Conservation (phyloP, 2,113 vertebrate genomes). For the Plestiodon gilberti region DNA sequence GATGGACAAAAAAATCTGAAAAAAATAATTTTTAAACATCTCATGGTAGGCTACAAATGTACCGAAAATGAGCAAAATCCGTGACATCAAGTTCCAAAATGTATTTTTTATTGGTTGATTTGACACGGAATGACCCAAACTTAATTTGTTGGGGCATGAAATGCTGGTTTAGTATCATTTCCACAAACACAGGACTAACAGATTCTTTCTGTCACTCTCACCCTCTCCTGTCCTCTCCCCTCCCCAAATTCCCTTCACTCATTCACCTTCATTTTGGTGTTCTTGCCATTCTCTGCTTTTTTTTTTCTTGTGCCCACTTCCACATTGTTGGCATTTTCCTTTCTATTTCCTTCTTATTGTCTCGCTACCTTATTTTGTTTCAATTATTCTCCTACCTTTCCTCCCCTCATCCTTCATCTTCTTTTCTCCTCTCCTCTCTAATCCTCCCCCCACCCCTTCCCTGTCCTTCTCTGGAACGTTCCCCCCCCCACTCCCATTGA, state of each 20-base stretch:
- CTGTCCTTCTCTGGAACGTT: neutral
- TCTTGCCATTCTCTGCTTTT: neutral
- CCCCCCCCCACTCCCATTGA: slow-evolving; percentile 49
- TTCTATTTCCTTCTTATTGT: neutral
- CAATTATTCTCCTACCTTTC: slow-evolving; percentile 11
- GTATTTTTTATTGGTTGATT: no score
- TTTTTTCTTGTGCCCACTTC: slow-evolving; percentile 7
- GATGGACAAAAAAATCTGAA: no score
- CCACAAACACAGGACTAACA: slow-evolving; percentile 47
- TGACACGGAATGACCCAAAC: no score
- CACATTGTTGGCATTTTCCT: neutral
- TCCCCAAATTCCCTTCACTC: neutral
- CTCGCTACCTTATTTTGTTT: neutral
- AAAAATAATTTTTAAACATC: no score
- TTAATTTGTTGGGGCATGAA: slow-evolving; percentile 61
- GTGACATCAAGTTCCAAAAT: no score
- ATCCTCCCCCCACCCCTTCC: slow-evolving; percentile 25
- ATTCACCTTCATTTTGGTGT: neutral
- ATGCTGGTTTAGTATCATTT: slow-evolving; percentile 58
- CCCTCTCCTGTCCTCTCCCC: no score
- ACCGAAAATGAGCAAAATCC: no score
- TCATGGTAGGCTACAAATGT: no score
- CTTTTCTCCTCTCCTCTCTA: slow-evolving; percentile 27
- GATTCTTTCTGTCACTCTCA: slow-evolving; percentile 35
- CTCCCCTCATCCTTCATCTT: neutral